Conservation (phyloP, 2,797 vertebrate genomes). For the Sparidentex hasta region DNA sequence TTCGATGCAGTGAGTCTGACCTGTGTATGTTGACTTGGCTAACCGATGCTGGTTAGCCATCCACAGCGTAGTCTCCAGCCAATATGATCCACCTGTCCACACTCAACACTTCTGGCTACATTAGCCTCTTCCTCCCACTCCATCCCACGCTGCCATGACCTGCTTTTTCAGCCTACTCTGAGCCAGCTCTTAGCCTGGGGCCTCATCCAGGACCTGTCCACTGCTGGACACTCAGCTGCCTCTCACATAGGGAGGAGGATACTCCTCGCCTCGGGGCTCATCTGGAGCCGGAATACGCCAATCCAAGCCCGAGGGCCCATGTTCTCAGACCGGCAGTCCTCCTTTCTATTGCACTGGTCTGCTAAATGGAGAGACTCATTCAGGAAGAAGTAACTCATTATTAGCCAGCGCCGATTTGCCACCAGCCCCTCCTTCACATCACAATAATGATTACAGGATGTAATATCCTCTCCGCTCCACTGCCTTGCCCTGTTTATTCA, state of each 20-base stretch:
- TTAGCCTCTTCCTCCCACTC: conserved; percentile 52
- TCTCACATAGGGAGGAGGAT: conserved; percentile 36
- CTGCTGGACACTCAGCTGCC: conserved; percentile 39
- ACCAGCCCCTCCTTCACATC: conserved; percentile 61
- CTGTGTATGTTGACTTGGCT: not conserved
- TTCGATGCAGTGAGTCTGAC: not conserved
- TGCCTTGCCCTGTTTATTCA: conserved; percentile 73
- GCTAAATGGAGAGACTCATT: conserved; percentile 69
- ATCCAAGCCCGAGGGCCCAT: conserved; percentile 42
- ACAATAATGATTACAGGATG: conserved; percentile 83
- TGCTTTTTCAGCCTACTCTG: conserved; percentile 46
- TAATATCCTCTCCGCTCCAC: conserved; percentile 76
- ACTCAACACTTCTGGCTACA: conserved; percentile 45
- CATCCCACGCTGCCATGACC: conserved; percentile 54
- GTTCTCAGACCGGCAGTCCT: conserved; percentile 29
- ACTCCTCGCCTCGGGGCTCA: conserved; percentile 42
- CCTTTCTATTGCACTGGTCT: conserved; percentile 18
- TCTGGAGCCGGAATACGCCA: conserved; percentile 32
- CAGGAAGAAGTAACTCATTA: conserved; percentile 57
- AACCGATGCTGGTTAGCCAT: conserved; percentile 22
- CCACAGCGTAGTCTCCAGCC: conserved; percentile 19
- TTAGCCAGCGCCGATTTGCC: conserved; percentile 68
- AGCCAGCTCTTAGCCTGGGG: conserved; percentile 60
- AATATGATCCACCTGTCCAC: conserved; percentile 48
- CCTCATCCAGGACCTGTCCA: conserved; percentile 58